Base-by-base conservation (phyloP, 2,888 invertebrate species). In the Drosophila nigritarsus region DNA sequence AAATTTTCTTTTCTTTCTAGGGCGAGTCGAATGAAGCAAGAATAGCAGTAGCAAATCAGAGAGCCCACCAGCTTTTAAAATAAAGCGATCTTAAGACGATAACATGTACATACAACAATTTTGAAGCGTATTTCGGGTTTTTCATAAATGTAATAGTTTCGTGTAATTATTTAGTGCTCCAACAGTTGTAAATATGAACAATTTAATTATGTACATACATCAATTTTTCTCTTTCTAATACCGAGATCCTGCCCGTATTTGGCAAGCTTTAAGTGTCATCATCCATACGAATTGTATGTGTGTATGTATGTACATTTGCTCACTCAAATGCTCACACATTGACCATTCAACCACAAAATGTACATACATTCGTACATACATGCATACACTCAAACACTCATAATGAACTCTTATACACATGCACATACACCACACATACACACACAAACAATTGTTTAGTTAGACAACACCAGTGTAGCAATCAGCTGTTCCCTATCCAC, bases 41-140 rank as follows among this genome's bases (percentile, higher is more conserved):
- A 95, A 98, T 99, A 96, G 96, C 96, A 94, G 97, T 97, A 94
- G 99, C 99, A 93, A 99, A 99, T 95, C 97, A 98, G 94, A 96
- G 98, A 92, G 98, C 99, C 93, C 97, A 98, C 94, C 98, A 98
- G 94, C 96, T 99, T 93, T 96, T 98, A 94, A 98, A 98, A 96
- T 97, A 97, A 95, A 71, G 72, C 73, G 36, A 64, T 70, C 58
- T 32, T 50, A 70, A 20, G 50, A 54, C 34, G 45, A 60, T 42
- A 42, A 65, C 50, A 50, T 72, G 74, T 77, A 77, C 67, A 67
- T 78, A 76, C 61, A 75, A 76, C 64, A 34, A 59, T 62, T 49
- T 42, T 49, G 50, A 59, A 60, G 54, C 49, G 29, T 54, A 65
- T 76, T 72, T 65, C 61, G 73, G 80, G 68, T 71, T 71, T 49